phyloP scores from a whole-genome alignment of 1,140 invertebrate genomes.

The Aphidius gifuensis region DNA sequence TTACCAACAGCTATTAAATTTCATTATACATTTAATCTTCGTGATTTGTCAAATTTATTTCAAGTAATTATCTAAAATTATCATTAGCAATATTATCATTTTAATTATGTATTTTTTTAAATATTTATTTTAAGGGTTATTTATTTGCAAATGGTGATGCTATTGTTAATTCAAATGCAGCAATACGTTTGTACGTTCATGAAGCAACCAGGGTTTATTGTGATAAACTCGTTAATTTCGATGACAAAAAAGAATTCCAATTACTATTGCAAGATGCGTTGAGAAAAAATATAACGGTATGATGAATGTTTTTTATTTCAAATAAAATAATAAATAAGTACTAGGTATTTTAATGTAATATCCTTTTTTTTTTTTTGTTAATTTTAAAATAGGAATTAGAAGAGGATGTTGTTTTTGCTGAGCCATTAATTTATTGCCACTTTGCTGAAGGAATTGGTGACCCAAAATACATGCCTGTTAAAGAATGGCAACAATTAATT shows the following conservation, averaged over 20 bases:
- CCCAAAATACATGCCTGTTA: slow-evolving; percentile 83
- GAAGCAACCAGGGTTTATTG: slow-evolving; percentile 86
- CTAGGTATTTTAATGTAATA: not conserved
- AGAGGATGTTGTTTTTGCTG: slow-evolving; percentile 63
- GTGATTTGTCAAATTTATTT: slow-evolving; percentile 89
- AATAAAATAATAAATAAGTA: not conserved
- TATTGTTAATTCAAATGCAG: slow-evolving; percentile 64
- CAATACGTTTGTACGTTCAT: slow-evolving; percentile 84
- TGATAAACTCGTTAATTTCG: slow-evolving; percentile 78
- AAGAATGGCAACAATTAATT: slow-evolving; percentile 69
- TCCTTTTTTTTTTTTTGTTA: no score
- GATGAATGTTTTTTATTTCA: slow-evolving; percentile 15
- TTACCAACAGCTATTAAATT: slow-evolving; percentile 92
- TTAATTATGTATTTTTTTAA: no score
- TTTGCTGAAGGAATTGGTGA: slow-evolving; percentile 89
- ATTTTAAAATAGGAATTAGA: slow-evolving; percentile 58
- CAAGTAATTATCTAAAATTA: slow-evolving; percentile 58
- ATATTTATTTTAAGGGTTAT: slow-evolving; percentile 57
- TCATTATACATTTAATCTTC: slow-evolving; percentile 90
- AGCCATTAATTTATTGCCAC: slow-evolving; percentile 83
- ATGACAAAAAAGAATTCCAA: slow-evolving; percentile 69
- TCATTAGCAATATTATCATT: not conserved
- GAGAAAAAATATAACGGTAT: slow-evolving; percentile 81
- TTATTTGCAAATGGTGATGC: slow-evolving; percentile 81
- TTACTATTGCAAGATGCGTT: slow-evolving; percentile 74